Conservation (phyloP, 2,888 invertebrate species). For the Ophraella communa region DNA sequence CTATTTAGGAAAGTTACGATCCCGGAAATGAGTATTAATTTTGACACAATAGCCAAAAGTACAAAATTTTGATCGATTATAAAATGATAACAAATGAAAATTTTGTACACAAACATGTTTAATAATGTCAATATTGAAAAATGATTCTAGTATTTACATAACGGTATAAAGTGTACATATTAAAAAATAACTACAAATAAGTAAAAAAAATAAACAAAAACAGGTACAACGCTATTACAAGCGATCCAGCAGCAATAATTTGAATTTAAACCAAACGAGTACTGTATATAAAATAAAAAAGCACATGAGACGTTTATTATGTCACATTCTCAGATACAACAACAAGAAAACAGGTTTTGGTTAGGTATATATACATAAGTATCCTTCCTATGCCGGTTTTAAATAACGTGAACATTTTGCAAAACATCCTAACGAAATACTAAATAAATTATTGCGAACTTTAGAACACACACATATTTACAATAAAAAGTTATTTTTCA, state of each 20-base stretch:
- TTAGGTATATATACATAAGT: conserved; percentile 1
- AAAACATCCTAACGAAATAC: background rate
- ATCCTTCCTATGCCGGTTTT: conserved; percentile 14
- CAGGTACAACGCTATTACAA: background rate
- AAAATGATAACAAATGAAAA: background rate
- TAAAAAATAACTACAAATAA: background rate
- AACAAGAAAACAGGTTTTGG: conserved; percentile 20
- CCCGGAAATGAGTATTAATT: background rate
- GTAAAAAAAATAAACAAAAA: background rate
- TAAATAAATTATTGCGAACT: background rate
- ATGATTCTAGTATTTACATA: background rate
- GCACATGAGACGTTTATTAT: background rate
- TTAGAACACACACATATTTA: too few relatives aligned
- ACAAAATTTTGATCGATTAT: too few relatives aligned
- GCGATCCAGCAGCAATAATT: background rate
- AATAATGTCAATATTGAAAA: background rate
- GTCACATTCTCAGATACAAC: conserved; percentile 1
- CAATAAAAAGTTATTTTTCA: background rate
- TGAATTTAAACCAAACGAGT: background rate
- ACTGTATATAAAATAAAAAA: background rate
- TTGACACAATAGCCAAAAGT: too few relatives aligned
- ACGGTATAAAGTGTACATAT: background rate
- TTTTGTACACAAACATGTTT: background rate
- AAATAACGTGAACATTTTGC: background rate
- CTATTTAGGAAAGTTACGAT: background rate